Percentiles rank a stretch among this genome's conserved stretches.
These are phyloP conservation scores for Sinohyriopsis cumingii DNA, from an alignment of 2,888 invertebrate genomes.

Conservation along the genomic window DNA sequence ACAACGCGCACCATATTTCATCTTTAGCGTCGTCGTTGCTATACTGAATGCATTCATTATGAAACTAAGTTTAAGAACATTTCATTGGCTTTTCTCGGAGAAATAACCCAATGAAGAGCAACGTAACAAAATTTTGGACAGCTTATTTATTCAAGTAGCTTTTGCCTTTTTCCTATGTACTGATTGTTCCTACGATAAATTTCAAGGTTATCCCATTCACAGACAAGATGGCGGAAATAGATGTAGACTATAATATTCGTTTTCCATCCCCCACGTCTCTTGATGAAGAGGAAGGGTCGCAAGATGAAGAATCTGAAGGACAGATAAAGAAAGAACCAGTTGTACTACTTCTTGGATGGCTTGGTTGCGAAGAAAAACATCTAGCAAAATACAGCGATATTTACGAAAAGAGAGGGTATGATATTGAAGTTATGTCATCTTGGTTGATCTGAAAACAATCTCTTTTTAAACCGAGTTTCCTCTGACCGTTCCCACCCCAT, in stretches of 20 bases:
- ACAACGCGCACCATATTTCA: background rate
- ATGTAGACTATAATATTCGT: conserved; percentile 61
- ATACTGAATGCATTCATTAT: too few species aligned
- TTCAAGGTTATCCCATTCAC: too few species aligned
- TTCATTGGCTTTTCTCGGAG: conserved; percentile 15
- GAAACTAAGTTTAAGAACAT: background rate
- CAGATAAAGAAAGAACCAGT: conserved; percentile 74
- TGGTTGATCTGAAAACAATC: conserved; percentile 1
- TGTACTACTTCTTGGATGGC: conserved; percentile 85
- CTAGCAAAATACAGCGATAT: conserved; percentile 85
- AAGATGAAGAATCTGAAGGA: conserved; percentile 21
- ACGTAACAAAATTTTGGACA: conserved; percentile 4
- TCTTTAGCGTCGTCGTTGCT: too few species aligned
- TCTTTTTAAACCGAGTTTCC: too few species aligned
- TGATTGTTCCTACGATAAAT: too few species aligned
- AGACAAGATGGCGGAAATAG: conserved; percentile 50
- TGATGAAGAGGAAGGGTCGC: conserved; percentile 19
- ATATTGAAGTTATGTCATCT: conserved; percentile 8
- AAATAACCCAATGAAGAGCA: conserved; percentile 19
- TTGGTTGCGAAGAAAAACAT: conserved; percentile 85
- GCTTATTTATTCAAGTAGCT: too few species aligned
- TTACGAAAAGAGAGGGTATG: conserved; percentile 84
- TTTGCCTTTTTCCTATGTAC: too few species aligned
- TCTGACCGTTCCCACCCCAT: too few species aligned
- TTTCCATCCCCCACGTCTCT: conserved; percentile 49